Conservation (phyloP, 1,140 invertebrate genomes). For the Tribolium madens region DNA sequence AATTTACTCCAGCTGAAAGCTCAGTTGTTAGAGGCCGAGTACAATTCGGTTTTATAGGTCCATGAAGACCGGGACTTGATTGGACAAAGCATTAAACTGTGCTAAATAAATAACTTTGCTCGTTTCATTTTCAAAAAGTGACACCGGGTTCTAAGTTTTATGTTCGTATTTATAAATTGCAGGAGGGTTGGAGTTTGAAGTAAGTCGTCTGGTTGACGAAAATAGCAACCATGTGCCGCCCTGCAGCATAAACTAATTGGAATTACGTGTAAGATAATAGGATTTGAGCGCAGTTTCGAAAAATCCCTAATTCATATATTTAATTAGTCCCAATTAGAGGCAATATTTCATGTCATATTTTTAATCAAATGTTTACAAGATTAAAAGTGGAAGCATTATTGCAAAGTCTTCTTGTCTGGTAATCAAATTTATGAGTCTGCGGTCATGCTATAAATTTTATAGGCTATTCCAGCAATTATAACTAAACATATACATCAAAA, state of each 20-base stretch:
- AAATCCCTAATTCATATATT: slow-evolving; percentile 15
- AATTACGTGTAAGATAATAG: slow-evolving; percentile 16
- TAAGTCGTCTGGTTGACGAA: slow-evolving; percentile 4
- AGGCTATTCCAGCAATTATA: slow-evolving; percentile 27
- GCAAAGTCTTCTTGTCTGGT: slow-evolving; percentile 22
- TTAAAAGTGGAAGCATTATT: slow-evolving; percentile 33
- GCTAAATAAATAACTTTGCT: slow-evolving; percentile 22
- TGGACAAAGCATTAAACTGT: slow-evolving; percentile 11
- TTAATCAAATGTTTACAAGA: slow-evolving; percentile 33
- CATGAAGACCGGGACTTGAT: slow-evolving; percentile 26
- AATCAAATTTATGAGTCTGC: slow-evolving; percentile 24
- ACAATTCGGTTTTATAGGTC: slow-evolving; percentile 29
- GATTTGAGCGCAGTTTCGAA: slow-evolving; percentile 9
- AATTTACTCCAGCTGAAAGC: slow-evolving; percentile 27
- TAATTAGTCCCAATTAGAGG: slow-evolving; percentile 27
- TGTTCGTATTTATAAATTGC: background rate
- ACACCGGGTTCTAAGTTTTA: background rate
- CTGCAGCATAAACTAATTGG: slow-evolving; percentile 14
- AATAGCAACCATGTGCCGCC: slow-evolving; percentile 16
- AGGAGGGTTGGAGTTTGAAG: background rate
- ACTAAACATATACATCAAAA: slow-evolving; percentile 39
- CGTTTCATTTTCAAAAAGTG: slow-evolving; percentile 28
- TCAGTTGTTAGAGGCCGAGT: slow-evolving; percentile 22
- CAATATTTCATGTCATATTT: slow-evolving; percentile 26
- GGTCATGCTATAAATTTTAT: slow-evolving; percentile 30